Conservation (phyloP, 2,888 invertebrate genomes). For the Lagria hirta region DNA sequence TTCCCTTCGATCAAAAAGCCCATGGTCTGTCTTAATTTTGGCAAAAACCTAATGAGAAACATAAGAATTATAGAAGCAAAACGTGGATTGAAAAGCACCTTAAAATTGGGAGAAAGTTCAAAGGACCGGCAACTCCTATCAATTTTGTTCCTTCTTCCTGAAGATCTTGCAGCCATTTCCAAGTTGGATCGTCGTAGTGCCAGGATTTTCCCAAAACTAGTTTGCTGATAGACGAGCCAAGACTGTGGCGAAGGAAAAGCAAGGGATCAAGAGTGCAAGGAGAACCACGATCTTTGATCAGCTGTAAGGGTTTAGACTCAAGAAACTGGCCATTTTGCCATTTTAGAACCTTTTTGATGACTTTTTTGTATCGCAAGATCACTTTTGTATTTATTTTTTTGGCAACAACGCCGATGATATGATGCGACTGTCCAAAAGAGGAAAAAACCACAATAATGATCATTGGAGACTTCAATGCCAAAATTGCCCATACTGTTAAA, state of each 20-base stretch:
- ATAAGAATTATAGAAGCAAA: too few species aligned
- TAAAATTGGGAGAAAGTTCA: slow-evolving; percentile 82
- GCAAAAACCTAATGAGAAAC: slow-evolving; percentile 63
- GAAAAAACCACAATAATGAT: too few species aligned
- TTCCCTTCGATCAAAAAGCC: slow-evolving; percentile 69
- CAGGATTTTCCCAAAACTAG: slow-evolving; percentile 78
- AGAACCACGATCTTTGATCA: slow-evolving; percentile 27
- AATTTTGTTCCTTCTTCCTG: slow-evolving; percentile 83
- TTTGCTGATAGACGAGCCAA: slow-evolving; percentile 77
- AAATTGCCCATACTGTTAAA: too few species aligned
- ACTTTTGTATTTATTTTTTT: too few species aligned
- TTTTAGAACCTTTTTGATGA: too few species aligned
- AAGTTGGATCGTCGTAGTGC: slow-evolving; percentile 67
- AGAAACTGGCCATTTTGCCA: too few species aligned
- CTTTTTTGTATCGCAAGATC: too few species aligned
- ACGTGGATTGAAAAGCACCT: slow-evolving; percentile 55
- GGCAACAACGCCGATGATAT: too few species aligned
- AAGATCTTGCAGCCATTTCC: slow-evolving; percentile 74
- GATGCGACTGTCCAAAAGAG: too few species aligned
- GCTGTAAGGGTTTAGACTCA: too few species aligned
- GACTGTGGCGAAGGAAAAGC: slow-evolving; percentile 63
- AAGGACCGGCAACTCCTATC: slow-evolving; percentile 78
- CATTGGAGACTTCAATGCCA: too few species aligned
- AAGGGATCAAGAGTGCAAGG: slow-evolving; percentile 55
- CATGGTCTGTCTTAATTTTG: slow-evolving; percentile 66